These are phyloP conservation scores for Tichodroma muraria DNA, from an alignment of 2,113 vertebrate species.

Conservation along the genomic window DNA sequence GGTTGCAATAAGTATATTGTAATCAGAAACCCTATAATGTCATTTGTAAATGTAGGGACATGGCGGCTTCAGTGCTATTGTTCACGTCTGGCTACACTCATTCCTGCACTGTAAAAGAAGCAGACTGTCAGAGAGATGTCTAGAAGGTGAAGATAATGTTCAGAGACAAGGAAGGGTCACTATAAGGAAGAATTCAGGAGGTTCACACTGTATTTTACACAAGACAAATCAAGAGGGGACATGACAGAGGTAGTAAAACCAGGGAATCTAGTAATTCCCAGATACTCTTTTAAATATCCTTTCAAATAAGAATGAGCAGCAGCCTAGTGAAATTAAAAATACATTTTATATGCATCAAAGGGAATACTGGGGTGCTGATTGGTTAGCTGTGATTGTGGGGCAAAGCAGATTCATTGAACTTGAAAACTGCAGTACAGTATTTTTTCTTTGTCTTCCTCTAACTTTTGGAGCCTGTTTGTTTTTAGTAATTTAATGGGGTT, in stretches of 20 bases:
- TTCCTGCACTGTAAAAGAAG: background rate
- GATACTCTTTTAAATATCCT: background rate
- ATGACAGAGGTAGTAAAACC: background rate
- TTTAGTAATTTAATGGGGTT: background rate
- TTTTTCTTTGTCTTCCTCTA: background rate
- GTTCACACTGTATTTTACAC: background rate
- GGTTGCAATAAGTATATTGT: background rate
- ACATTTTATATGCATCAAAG: slow-evolving; percentile 4
- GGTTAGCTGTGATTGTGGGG: background rate
- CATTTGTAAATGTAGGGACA: background rate
- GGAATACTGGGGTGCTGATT: background rate
- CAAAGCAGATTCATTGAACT: background rate
- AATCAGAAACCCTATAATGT: background rate
- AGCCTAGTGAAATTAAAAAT: slow-evolving; percentile 25
- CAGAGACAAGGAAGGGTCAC: background rate
- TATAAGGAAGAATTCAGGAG: background rate
- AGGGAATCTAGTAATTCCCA: background rate
- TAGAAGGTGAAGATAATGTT: background rate
- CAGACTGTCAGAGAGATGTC: background rate
- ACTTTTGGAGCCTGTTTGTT: background rate
- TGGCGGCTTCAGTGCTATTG: background rate
- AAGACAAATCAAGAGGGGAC: slow-evolving; percentile 1
- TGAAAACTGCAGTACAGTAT: background rate
- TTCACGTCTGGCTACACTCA: background rate
- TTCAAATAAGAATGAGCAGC: background rate